These are phyloP conservation scores for Phaethornis superciliosus DNA, from an alignment of 2,113 vertebrate genomes.

Conservation along the genomic window DNA sequence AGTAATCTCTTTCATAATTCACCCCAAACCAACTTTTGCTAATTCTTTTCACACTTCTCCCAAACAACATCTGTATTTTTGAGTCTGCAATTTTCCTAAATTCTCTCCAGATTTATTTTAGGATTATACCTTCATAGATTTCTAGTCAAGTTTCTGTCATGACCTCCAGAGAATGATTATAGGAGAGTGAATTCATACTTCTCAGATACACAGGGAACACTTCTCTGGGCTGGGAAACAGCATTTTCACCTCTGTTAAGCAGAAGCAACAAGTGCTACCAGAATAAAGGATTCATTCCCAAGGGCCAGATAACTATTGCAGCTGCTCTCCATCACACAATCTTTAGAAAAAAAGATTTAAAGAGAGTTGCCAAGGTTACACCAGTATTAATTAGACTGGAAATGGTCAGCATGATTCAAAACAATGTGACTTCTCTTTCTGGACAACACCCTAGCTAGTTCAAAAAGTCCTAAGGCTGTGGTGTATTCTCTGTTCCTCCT, in stretches of 20 bases:
- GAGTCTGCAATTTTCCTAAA: background rate
- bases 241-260: background rate
- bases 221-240: background rate
- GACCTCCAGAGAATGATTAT: background rate
- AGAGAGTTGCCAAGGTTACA: background rate
- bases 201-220: fast-evolving
- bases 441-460: background rate
- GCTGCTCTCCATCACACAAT: background rate
- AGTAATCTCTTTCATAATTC: background rate
- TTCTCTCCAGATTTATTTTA: background rate
- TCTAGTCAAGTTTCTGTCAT: background rate
- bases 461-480: background rate
- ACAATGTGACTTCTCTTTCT: background rate
- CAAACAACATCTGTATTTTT: background rate
- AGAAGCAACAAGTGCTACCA: background rate
- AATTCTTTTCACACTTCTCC: background rate
- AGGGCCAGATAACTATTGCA: background rate
- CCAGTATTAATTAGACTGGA: background rate
- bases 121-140: background rate
- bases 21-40: background rate
- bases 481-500: background rate
- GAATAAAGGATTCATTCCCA: background rate
- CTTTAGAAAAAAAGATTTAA: background rate
- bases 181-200: background rate
- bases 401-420: background rate